Evolutionary conservation across 2,113 vertebrate genomes (phyloP).

Genomic region (Scortum barcoo): DNA sequence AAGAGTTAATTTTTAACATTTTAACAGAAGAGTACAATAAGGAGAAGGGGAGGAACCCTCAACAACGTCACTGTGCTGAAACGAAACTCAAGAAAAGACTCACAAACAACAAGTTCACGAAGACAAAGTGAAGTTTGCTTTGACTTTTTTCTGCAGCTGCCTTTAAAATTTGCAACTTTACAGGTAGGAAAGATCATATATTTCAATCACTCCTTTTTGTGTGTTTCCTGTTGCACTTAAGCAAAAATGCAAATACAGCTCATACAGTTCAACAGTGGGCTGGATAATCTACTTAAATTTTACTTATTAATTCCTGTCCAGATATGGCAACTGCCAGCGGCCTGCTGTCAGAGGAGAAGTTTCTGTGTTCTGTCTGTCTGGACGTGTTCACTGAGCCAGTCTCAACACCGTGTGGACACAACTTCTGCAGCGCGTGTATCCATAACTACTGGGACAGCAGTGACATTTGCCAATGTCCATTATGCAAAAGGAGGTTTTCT

Average conservation of each 20-base stretch:
- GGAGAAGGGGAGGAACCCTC: neutral
- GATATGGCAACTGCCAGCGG: conserved; percentile 46
- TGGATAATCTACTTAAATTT: neutral
- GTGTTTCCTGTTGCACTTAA: neutral
- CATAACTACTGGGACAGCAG: conserved; percentile 38
- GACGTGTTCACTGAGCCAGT: conserved; percentile 59
- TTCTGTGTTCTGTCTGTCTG: conserved; percentile 57
- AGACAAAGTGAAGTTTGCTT: neutral
- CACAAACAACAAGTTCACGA: neutral
- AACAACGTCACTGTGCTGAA: neutral
- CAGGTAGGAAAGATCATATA: conserved; percentile 15
- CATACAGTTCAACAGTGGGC: neutral
- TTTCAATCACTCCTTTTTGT: too few relatives aligned
- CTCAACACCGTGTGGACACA: conserved; percentile 58
- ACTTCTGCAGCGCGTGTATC: conserved; percentile 56
- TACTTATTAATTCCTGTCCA: conserved; percentile 8
- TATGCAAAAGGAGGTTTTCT: conserved; percentile 33
- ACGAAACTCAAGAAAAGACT: conserved; percentile 8
- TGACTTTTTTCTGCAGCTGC: neutral
- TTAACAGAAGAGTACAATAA: neutral
- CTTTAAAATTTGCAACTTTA: neutral
- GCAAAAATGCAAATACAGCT: neutral
- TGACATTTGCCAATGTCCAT: conserved; percentile 34
- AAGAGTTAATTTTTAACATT: conserved; percentile 5
- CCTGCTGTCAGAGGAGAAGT: conserved; percentile 43